Base-by-base conservation (phyloP, 2,113 vertebrate genomes). In the Sapayoa aenigma region DNA sequence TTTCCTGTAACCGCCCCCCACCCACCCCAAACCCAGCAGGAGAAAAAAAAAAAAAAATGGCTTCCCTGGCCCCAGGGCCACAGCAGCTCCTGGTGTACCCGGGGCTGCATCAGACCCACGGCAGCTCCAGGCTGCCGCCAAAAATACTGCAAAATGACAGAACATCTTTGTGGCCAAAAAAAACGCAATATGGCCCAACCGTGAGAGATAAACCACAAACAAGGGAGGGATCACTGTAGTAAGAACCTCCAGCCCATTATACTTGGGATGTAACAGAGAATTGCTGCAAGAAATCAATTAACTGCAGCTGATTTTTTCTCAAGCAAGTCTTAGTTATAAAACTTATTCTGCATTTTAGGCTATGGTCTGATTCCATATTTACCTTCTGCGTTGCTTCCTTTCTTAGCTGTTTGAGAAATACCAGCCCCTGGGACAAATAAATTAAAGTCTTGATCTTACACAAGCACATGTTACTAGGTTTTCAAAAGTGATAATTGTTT, bases 381-480 rank as follows among this genome's bases (percentile, higher is more conserved):
- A 9, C 22, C 15, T 74, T 42, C 16, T 67, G 3, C 9, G 1
- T 79, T 59, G 18, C 5, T 5, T 90, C 16, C 13, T 46, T 3
- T 60, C 6, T 56, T 15, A 10, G 6, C 22, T 71, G 8, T 35
- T 44, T 46, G 25, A 52, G 16, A 14, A 83, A 47, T 56, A 66
- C 6, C 9, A 69, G 20, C 9, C 27, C 12, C 12, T 44, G 31
- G 1, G 6, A 27, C 28, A 66, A 75, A n/a, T 5, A 60, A 56
- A 41, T 23, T 8, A 5, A 76, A 42, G 10, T 69, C 37, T 66
- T 75, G 14, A 18, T 31, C 16, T 21, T 65, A 33, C 6, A 35
- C 10, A 35, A 39, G 13, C 47, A n/a, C 4, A 21, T 0, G 0
- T 14, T 37, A 35, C 24, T 35, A 60, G 14, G 41, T 47, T 79